phyloP scores from a whole-genome alignment of 2,797 vertebrate species.

The Acrocephalus scirpaceus region DNA sequence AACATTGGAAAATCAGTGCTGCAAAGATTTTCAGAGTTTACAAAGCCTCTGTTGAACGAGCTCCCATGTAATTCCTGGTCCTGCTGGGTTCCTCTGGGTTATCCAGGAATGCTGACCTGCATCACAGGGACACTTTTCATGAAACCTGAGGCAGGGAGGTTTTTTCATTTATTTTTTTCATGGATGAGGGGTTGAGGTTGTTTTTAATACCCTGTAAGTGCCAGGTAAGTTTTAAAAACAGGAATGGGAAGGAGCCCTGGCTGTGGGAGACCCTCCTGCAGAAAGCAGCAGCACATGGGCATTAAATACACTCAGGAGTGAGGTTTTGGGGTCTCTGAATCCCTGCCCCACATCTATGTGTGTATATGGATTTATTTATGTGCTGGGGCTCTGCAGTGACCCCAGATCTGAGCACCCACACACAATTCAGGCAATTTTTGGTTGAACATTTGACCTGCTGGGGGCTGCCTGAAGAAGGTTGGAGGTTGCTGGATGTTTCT shows the following conservation, averaged over 20 bases:
- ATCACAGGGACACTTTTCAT: background rate
- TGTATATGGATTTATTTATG: rapidly evolving
- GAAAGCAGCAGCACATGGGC: background rate
- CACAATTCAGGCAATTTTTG: background rate
- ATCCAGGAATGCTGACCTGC: background rate
- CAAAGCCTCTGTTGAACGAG: background rate
- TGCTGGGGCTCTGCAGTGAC: background rate
- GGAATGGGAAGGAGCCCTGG: background rate
- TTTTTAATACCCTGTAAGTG: background rate
- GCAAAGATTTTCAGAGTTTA: background rate
- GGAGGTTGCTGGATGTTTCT: background rate
- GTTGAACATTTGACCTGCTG: background rate
- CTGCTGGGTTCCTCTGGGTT: background rate
- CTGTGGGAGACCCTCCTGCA: background rate
- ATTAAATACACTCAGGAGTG: rapidly evolving
- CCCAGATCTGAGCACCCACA: rapidly evolving
- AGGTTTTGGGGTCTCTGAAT: rapidly evolving
- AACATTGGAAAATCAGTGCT: background rate
- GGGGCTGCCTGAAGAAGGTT: background rate
- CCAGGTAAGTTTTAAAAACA: background rate
- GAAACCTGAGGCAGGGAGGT: background rate
- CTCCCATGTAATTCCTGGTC: background rate
- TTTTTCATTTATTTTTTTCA: too few species aligned
- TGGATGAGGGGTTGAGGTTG: background rate
- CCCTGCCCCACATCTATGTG: rapidly evolving